Base-by-base conservation (phyloP, 1,140 invertebrate genomes). In the Drosophila pandora region DNA sequence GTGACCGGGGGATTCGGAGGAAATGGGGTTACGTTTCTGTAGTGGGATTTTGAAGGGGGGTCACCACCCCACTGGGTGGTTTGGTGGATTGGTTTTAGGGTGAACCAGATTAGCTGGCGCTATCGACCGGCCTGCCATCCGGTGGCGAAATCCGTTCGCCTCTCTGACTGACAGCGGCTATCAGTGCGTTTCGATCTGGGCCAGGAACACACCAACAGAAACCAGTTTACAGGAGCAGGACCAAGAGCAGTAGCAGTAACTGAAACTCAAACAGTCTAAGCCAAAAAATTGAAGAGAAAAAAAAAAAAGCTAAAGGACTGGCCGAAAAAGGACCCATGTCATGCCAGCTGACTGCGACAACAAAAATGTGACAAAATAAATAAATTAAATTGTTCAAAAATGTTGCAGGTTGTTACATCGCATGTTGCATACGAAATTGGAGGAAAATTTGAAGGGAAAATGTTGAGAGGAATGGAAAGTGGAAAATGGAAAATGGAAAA, bases 341-440 rank as follows among this genome's bases (percentile, higher is more conserved):
- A 84, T 54, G 62, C 49, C 56, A 81, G 73, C 78, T 77, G 80
- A 85, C 80, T 84, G 63, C 64, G 63, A 56, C 79, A 72, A 62
- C 57, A 71, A 72, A 77, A 81, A 70, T 67, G 80, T 83, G 80
- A 79, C 80, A 80, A 87, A 81, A 87, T 85, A 85, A 85, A 85
- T 85, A 85, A 81, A 85, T 87, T 81, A 87, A 85, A 85, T 78
- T 85, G 77, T 87, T 77, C 56, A 67, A 85, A 85, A 87, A 81
- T 81, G 81, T 85, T 60, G 76, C 71, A 79, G 73, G 76, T 76
- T 79, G 67, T 69, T 77, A 57, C 59, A 63, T 49, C 41, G 41
- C 41, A 13, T 43, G 41, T 21, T 37, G 34, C 34, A 37, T 37
- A 37, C 34, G 10, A 37, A 37, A 37, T 37, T 37, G 34, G 9